These are phyloP conservation scores for Onychomys arenicola DNA, from an alignment of 2,797 vertebrate genomes.

Conservation along the genomic window DNA sequence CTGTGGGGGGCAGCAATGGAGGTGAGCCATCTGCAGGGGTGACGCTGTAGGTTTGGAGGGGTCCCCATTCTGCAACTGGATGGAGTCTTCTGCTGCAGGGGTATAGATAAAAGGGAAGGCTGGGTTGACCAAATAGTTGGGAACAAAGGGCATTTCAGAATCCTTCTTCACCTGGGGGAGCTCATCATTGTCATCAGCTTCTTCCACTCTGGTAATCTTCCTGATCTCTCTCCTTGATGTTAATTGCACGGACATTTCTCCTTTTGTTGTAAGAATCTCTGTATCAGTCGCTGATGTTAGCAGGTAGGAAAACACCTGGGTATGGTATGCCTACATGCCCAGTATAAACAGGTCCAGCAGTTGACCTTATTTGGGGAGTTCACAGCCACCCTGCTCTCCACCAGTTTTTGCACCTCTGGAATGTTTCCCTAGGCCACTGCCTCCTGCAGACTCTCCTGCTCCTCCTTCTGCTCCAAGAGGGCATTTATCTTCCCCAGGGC, in stretches of 20 bases:
- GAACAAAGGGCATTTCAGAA: constrained; percentile 94
- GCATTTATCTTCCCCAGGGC: no score
- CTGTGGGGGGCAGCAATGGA: constrained; percentile 55
- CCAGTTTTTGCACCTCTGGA: no score
- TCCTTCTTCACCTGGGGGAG: constrained; percentile 90
- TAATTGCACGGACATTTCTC: constrained; percentile 94
- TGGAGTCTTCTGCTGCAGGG: constrained; percentile 86
- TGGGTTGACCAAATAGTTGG: constrained; percentile 96
- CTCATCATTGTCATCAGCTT: constrained; percentile 91
- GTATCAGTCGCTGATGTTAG: constrained; percentile 94
- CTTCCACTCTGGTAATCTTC: constrained; percentile 96
- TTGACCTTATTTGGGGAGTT: no score
- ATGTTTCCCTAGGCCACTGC: no score
- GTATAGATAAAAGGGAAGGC: constrained; percentile 93
- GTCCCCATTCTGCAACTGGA: constrained; percentile 89
- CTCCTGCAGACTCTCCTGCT: no score
- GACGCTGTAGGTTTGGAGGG: constrained; percentile 83
- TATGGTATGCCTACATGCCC: constrained; percentile 99
- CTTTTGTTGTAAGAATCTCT: constrained; percentile 96
- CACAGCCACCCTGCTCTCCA: no score
- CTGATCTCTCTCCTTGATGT: constrained; percentile 96
- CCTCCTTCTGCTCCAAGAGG: no score
- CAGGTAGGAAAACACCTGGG: constrained; percentile 94
- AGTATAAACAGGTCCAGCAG: constrained; percentile 99
- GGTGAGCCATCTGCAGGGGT: constrained; percentile 81